phyloP scores from a whole-genome alignment of 1,140 invertebrate species.

The Tetramorium parvispinum region DNA sequence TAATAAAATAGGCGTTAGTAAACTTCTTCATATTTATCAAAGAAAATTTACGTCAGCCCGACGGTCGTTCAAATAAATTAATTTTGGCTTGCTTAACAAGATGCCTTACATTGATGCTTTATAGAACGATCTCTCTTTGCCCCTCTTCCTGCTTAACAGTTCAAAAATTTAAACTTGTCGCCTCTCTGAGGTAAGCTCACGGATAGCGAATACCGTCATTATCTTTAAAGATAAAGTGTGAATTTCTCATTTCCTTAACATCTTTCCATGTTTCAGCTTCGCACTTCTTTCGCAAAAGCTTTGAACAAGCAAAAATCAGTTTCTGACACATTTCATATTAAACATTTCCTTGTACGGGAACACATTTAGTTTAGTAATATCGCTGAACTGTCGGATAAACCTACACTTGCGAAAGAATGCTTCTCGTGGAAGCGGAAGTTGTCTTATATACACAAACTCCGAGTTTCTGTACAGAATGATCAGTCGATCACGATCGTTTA shows the following conservation, averaged over 20 bases:
- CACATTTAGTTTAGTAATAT: not conserved
- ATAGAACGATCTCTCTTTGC: not conserved
- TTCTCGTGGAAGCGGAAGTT: not conserved
- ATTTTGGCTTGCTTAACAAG: not conserved
- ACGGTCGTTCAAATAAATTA: slow-evolving; percentile 13
- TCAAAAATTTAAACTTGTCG: not conserved
- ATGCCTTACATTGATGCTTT: not conserved
- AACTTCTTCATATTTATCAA: slow-evolving; percentile 15
- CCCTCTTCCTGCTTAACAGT: not conserved
- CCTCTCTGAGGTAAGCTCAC: not conserved
- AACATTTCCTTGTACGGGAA: not conserved
- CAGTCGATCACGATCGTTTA: slow-evolving; percentile 41
- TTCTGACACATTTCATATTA: not conserved
- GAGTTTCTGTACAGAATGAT: slow-evolving; percentile 22
- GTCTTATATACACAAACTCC: not conserved
- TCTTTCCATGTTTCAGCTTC: not conserved
- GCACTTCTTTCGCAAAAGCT: not conserved
- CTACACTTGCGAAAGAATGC: not conserved
- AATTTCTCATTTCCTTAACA: not conserved
- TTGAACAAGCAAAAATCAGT: not conserved
- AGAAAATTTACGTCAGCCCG: not conserved
- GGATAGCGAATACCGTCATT: not conserved
- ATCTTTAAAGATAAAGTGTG: not conserved
- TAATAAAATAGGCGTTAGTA: slow-evolving; percentile 18
- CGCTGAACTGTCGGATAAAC: not conserved